Conservation (phyloP, 2,888 invertebrate genomes). For the Heliconius ethilla region DNA sequence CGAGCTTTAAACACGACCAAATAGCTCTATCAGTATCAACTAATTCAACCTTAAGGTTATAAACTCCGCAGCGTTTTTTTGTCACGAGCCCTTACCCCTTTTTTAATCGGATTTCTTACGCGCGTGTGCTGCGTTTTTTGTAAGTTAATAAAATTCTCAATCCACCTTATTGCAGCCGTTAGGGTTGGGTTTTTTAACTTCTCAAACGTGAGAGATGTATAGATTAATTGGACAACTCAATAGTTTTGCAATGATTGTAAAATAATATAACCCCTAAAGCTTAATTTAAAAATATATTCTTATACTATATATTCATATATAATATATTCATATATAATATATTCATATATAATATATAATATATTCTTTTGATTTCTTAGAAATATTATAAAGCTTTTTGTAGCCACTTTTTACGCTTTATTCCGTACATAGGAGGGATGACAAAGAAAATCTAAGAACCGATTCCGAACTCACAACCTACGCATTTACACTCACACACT, state of each 20-base stretch:
- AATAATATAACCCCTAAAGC: slow-evolving; percentile 33
- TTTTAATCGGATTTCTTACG: slow-evolving; percentile 77
- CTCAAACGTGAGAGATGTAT: slow-evolving; percentile 73
- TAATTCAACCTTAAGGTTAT: slow-evolving; percentile 64
- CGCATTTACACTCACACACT: too few species aligned
- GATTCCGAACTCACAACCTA: too few species aligned
- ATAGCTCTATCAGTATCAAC: slow-evolving; percentile 79
- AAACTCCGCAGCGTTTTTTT: slow-evolving; percentile 67
- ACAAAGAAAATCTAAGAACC: too few species aligned
- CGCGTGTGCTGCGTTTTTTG: slow-evolving; percentile 75
- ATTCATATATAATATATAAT: too few species aligned
- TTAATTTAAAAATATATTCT: slow-evolving; percentile 23
- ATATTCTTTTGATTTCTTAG: too few species aligned
- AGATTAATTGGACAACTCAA: slow-evolving; percentile 69
- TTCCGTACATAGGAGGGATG: too few species aligned
- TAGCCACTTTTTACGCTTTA: too few species aligned
- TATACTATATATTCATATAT: too few species aligned
- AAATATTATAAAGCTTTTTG: too few species aligned
- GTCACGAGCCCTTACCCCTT: slow-evolving; percentile 75
- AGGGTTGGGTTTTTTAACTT: slow-evolving; percentile 71
- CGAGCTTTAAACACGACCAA: slow-evolving; percentile 68
- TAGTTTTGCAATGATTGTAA: slow-evolving; percentile 30
- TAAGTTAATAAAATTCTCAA: slow-evolving; percentile 68
- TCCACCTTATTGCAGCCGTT: slow-evolving; percentile 78
- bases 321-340: too few species aligned